Conservation (phyloP, 1,140 invertebrate genomes). For the Chlorops oryzae region DNA sequence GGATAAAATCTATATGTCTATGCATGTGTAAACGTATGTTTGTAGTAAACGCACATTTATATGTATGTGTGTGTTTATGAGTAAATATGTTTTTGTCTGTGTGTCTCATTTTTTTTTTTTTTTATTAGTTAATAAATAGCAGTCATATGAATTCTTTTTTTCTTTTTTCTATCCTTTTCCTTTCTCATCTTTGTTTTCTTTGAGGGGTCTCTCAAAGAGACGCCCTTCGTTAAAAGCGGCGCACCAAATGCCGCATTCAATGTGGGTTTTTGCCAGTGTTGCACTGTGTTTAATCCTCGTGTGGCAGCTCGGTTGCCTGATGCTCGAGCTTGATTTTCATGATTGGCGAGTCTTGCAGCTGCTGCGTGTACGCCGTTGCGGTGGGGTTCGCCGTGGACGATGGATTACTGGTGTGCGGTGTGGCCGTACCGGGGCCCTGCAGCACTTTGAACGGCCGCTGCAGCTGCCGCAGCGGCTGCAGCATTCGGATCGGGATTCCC, state of each 20-base stretch:
- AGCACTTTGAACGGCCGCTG: constrained; percentile 54
- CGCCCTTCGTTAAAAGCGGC: neutral
- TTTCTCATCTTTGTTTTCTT: neutral
- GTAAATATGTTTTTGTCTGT: too few species aligned
- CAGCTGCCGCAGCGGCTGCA: constrained; percentile 67
- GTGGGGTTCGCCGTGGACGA: constrained; percentile 28
- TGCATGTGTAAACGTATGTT: too few species aligned
- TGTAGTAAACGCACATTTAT: too few species aligned
- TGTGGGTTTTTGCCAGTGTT: neutral
- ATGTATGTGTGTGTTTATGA: too few species aligned
- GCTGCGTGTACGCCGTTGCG: constrained; percentile 26
- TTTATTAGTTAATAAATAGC: too few species aligned
- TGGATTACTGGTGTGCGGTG: too few species aligned
- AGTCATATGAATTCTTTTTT: constrained; percentile 34
- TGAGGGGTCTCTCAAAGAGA: neutral
- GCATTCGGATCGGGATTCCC: constrained; percentile 61
- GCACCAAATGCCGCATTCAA: neutral
- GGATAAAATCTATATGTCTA: too few species aligned
- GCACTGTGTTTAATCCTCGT: constrained; percentile 39
- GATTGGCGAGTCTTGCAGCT: constrained; percentile 28
- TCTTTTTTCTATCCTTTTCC: constrained; percentile 4
- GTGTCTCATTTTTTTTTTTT: too few species aligned
- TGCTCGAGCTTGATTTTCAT: constrained; percentile 46
- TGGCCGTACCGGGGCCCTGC: too few species aligned
- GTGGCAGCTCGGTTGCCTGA: constrained; percentile 38